These are phyloP conservation scores for Rhipidura dahli DNA, from an alignment of 2,113 vertebrate species.

Conservation along the genomic window DNA sequence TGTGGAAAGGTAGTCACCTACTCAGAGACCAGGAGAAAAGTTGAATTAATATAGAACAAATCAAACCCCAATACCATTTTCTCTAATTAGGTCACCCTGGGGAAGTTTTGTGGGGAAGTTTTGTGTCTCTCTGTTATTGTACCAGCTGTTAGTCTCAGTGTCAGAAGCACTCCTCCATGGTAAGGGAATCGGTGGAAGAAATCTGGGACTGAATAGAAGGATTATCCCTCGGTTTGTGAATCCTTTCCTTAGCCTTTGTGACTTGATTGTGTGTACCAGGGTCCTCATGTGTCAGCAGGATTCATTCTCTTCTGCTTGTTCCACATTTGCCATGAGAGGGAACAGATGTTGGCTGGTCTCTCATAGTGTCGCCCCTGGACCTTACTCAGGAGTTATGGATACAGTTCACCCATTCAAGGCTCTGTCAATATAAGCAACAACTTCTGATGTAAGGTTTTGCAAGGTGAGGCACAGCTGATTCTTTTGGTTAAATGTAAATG, in stretches of 20 bases:
- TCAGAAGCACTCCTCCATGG: background rate
- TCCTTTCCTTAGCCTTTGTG: background rate
- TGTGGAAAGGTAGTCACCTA: background rate
- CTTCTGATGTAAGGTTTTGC: background rate
- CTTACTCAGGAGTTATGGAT: background rate
- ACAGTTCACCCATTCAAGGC: background rate
- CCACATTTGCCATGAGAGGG: background rate
- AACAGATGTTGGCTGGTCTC: background rate
- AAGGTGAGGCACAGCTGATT: background rate
- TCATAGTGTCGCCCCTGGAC: background rate
- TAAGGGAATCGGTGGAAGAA: background rate
- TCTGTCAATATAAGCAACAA: background rate
- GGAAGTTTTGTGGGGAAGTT: background rate
- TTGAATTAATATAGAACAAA: background rate
- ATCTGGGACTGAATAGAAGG: background rate
- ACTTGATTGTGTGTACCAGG: background rate
- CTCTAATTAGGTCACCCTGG: background rate
- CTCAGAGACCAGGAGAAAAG: background rate
- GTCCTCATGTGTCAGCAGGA: background rate
- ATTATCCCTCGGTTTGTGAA: background rate
- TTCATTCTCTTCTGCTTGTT: background rate
- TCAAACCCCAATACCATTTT: background rate
- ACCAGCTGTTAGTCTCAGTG: background rate
- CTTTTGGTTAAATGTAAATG: background rate
- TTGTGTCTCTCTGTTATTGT: background rate